Evolutionary conservation across 2,797 vertebrate genomes (phyloP).

Genomic region (Argyrosomus regius): DNA sequence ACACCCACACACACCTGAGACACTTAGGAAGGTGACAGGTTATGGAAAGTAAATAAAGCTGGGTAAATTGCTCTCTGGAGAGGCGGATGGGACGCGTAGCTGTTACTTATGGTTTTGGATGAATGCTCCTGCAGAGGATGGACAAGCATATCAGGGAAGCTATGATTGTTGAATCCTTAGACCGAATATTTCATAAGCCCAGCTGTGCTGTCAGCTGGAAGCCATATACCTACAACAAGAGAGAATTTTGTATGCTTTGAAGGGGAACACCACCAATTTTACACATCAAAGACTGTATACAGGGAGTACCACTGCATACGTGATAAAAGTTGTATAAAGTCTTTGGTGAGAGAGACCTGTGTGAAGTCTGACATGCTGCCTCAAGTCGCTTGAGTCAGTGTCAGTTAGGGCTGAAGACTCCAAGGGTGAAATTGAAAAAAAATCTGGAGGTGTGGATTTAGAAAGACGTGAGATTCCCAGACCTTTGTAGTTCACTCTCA

Average conservation of each 20-base stretch:
- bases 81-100: slow-evolving; percentile 22
- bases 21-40: slow-evolving; percentile 35
- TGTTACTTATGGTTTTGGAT: slow-evolving; percentile 23
- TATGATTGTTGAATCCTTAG: background rate
- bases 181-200: background rate
- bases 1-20: slow-evolving; percentile 58
- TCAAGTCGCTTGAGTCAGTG: too few species aligned
- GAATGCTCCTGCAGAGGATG: background rate
- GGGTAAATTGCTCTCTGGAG: slow-evolving; percentile 53
- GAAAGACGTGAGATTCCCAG: too few species aligned
- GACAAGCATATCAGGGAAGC: background rate
- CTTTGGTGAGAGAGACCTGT: background rate
- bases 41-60: slow-evolving; percentile 54
- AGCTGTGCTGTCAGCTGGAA: background rate
- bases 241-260: background rate
- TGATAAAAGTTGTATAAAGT: background rate
- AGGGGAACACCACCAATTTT: background rate
- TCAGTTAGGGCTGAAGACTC: background rate
- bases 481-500: background rate
- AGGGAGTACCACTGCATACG: background rate
- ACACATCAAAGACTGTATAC: background rate
- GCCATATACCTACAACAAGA: background rate
- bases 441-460: too few species aligned
- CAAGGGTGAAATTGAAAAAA: background rate
- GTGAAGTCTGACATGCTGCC: too few species aligned